Evolutionary conservation across 2,113 vertebrate species (phyloP).

Genomic region (Budorcas taxicolor): DNA sequence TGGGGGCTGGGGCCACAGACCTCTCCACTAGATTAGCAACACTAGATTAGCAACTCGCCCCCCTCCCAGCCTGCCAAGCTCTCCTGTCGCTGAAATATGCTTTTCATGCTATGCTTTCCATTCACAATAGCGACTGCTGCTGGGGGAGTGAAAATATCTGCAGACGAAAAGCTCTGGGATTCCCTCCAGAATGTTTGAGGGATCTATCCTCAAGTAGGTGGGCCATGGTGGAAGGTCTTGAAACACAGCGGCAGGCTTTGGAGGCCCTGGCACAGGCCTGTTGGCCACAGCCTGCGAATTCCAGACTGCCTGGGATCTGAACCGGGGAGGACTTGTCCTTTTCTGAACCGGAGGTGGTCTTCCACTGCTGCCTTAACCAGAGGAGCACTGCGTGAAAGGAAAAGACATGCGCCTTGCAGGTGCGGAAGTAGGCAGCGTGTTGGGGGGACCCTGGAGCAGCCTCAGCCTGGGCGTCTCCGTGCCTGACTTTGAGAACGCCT

Average conservation of each 20-base stretch:
- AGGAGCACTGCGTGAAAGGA: not conserved
- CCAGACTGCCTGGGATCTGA: not conserved
- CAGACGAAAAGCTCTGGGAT: not conserved
- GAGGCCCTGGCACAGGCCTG: not conserved
- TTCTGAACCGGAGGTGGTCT: not conserved
- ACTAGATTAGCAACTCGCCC: too few relatives aligned
- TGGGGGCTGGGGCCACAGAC: too few relatives aligned
- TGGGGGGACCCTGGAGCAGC: fast-evolving
- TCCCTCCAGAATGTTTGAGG: not conserved
- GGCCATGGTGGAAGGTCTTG: not conserved
- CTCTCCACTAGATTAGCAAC: not conserved
- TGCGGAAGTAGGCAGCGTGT: fast-evolving
- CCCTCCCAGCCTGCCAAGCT: not conserved
- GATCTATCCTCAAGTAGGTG: not conserved
- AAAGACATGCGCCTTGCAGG: not conserved
- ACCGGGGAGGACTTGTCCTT: not conserved
- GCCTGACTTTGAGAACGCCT: not conserved
- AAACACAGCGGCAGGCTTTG: not conserved
- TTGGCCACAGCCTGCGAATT: fast-evolving
- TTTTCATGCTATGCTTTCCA: not conserved
- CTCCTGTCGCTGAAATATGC: not conserved
- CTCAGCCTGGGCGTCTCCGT: fast-evolving
- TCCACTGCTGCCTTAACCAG: not conserved
- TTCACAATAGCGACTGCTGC: not conserved
- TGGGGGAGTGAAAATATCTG: not conserved